phyloP scores from a whole-genome alignment of 2,113 vertebrate species.

The Diadophis punctatus region DNA sequence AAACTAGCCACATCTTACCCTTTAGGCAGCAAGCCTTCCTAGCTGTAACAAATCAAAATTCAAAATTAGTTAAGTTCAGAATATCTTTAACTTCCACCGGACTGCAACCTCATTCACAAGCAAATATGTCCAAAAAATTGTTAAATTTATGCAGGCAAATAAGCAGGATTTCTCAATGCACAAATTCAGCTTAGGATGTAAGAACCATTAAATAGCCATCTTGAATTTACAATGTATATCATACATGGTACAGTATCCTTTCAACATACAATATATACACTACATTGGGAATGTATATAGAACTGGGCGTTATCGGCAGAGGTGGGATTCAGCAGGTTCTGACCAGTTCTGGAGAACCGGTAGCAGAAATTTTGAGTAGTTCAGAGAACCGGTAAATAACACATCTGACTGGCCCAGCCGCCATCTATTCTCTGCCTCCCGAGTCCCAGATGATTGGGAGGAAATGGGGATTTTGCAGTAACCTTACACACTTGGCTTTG shows the following conservation, averaged over 20 bases:
- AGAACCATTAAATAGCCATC: neutral
- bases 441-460: no score
- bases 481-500: neutral
- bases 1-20: neutral
- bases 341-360: no score
- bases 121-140: no score
- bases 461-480: no score
- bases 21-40: neutral
- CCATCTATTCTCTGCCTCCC: no score
- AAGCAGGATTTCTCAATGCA: fast-evolving
- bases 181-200: neutral
- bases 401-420: no score
- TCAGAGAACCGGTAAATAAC: no score
- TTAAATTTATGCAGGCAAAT: neutral
- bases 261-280: neutral
- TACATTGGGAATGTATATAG: no score
- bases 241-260: neutral
- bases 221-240: neutral
- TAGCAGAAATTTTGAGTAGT: no score
- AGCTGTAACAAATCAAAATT: neutral
- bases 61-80: neutral
- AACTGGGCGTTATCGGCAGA: neutral
- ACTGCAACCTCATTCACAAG: neutral
- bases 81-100: neutral
- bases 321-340: no score